Evolutionary conservation across 2,888 invertebrate genomes (phyloP).

Genomic region (Syrista parreyssii): DNA sequence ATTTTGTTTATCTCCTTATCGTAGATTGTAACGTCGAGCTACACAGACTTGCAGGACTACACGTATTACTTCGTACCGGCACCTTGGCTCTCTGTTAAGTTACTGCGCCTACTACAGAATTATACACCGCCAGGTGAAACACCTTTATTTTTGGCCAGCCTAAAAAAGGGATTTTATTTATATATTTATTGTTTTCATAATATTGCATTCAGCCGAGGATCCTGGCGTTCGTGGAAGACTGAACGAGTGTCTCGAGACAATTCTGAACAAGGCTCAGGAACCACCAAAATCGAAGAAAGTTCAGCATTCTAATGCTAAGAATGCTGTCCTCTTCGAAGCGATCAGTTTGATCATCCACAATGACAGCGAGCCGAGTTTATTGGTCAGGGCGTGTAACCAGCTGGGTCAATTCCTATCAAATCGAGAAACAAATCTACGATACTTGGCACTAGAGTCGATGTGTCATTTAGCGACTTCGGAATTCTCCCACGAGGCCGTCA

Average conservation of each 20-base stretch:
- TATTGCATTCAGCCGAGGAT: slow-evolving; percentile 76
- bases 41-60: slow-evolving; percentile 99
- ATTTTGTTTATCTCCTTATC: slow-evolving; percentile 42
- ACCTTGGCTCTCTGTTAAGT: slow-evolving; percentile 99
- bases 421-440: slow-evolving; percentile 97
- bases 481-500: slow-evolving; percentile 99
- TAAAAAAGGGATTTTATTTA: background rate
- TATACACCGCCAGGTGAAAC: slow-evolving; percentile 91
- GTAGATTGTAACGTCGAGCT: slow-evolving; percentile 97
- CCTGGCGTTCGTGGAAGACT: slow-evolving; percentile 95
- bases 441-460: slow-evolving; percentile 98
- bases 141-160: slow-evolving; percentile 1
- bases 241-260: slow-evolving; percentile 98
- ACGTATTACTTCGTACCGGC: slow-evolving; percentile 99
- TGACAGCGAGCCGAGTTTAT: slow-evolving; percentile 95
- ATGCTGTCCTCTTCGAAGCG: slow-evolving; percentile 99
- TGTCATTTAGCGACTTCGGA: slow-evolving; percentile 99
- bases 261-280: slow-evolving; percentile 98
- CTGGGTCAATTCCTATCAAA: slow-evolving; percentile 97
- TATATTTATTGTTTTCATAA: background rate
- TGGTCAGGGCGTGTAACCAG: slow-evolving; percentile 98
- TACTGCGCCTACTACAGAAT: slow-evolving; percentile 94
- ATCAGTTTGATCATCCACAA: slow-evolving; percentile 99
- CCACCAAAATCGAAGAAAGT: slow-evolving; percentile 99
- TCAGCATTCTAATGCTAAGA: slow-evolving; percentile 99